These are phyloP conservation scores for Emydura subglobosa DNA, from an alignment of 2,113 vertebrate genomes.

Conservation along the genomic window DNA sequence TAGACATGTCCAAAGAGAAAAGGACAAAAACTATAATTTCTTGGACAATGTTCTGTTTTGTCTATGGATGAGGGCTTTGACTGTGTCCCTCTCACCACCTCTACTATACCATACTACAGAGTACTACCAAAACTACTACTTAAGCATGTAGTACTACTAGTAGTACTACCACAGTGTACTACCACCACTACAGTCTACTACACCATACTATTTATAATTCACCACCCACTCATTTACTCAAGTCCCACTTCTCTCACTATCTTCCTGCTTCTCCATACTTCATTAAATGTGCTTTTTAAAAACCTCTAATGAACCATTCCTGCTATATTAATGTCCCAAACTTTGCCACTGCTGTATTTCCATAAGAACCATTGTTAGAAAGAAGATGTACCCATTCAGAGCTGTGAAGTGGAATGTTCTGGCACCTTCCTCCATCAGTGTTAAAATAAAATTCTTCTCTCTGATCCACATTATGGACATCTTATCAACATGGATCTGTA, in stretches of 20 bases:
- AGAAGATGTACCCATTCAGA: neutral
- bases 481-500: constrained; percentile 5
- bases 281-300: neutral
- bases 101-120: too few species aligned
- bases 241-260: neutral
- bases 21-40: neutral
- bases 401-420: neutral
- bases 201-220: neutral
- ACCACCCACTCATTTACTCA: too few species aligned
- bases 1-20: neutral
- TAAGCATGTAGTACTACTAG: too few species aligned
- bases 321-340: neutral
- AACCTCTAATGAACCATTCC: neutral
- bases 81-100: too few species aligned
- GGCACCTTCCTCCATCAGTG: neutral
- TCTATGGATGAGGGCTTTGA: neutral
- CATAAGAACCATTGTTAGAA: neutral
- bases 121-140: too few species aligned
- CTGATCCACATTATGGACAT: neutral
- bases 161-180: too few species aligned
- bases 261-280: neutral
- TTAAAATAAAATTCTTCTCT: neutral
- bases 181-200: neutral
- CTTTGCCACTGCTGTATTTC: neutral
- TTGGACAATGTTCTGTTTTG: neutral